Evolutionary conservation across 2,888 invertebrate species (phyloP).

Genomic region (Drosophila diplacantha): DNA sequence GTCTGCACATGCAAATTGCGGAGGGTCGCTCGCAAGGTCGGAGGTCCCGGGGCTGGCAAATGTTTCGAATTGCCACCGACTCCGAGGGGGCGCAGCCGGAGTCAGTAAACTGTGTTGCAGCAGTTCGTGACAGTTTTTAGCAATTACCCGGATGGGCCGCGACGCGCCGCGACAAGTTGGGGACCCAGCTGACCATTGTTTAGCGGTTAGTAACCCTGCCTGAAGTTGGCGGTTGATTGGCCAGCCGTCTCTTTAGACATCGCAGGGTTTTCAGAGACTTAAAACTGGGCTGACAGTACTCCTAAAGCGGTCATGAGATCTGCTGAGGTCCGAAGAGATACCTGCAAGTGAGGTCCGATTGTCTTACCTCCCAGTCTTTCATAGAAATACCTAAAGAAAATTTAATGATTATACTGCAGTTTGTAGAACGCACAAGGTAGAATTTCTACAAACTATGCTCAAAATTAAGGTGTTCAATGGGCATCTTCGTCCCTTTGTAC

Average conservation of each 20-base stretch:
- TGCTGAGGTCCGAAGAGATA: neutral
- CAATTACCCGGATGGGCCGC: conserved; percentile 58
- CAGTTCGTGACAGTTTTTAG: conserved; percentile 67
- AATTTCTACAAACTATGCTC: neutral
- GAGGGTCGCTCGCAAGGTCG: conserved; percentile 10
- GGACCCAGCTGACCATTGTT: conserved; percentile 52
- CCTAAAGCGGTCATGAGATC: neutral
- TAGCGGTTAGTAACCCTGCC: conserved; percentile 57
- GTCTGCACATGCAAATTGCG: conserved; percentile 57
- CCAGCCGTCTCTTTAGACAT: neutral
- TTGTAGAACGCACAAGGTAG: neutral
- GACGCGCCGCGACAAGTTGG: conserved; percentile 38
- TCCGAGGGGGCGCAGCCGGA: conserved; percentile 25
- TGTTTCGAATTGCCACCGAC: conserved; percentile 35
- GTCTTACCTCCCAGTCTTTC: too few relatives aligned
- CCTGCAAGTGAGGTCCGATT: neutral
- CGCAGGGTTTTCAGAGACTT: neutral
- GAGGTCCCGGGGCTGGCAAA: conserved; percentile 31
- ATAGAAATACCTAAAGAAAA: too few relatives aligned
- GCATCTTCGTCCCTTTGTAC: neutral
- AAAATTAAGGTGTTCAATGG: neutral
- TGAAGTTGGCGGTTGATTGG: neutral
- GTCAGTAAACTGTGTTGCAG: conserved; percentile 64
- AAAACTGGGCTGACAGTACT: neutral
- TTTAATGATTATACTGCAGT: neutral